Conservation (phyloP, 1,140 invertebrate genomes). For the Propsilocerus akamusi region DNA sequence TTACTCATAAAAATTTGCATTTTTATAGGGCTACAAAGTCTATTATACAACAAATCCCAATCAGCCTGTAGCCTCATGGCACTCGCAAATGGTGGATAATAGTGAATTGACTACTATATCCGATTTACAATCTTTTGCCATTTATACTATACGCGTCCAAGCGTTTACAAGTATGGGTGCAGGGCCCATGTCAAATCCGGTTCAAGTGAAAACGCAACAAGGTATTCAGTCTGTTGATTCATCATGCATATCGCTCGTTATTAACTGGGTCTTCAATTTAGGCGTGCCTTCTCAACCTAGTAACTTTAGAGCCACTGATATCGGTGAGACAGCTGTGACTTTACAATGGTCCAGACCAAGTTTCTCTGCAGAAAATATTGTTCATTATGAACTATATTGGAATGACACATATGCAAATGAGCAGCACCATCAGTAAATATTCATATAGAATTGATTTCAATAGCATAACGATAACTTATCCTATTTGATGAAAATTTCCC, state of each 20-base stretch:
- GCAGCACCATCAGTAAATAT: conserved; percentile 41
- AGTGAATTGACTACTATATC: conserved; percentile 85
- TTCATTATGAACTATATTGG: conserved; percentile 92
- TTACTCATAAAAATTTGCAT: conserved; percentile 5
- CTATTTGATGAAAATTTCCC: conserved; percentile 3
- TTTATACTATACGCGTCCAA: conserved; percentile 83
- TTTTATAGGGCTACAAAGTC: conserved; percentile 84
- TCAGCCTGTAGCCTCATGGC: conserved; percentile 74
- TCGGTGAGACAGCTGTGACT: conserved; percentile 64
- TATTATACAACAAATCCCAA: conserved; percentile 85
- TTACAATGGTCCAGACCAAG: conserved; percentile 78
- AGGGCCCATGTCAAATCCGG: conserved; percentile 74
- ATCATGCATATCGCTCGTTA: not conserved
- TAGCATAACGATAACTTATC: not conserved
- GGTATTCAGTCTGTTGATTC: conserved; percentile 35
- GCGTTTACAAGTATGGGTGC: conserved; percentile 81
- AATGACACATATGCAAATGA: conserved; percentile 87
- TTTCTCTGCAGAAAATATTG: conserved; percentile 79
- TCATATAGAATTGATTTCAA: conserved; percentile 2
- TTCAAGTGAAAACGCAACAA: conserved; percentile 92
- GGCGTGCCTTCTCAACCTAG: conserved; percentile 87
- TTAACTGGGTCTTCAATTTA: conserved; percentile 12
- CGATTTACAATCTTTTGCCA: conserved; percentile 68
- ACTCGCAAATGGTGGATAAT: conserved; percentile 81
- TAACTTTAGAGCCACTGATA: conserved; percentile 64